phyloP scores from a whole-genome alignment of 1,140 invertebrate genomes.

The Zaprionus ornatus region DNA sequence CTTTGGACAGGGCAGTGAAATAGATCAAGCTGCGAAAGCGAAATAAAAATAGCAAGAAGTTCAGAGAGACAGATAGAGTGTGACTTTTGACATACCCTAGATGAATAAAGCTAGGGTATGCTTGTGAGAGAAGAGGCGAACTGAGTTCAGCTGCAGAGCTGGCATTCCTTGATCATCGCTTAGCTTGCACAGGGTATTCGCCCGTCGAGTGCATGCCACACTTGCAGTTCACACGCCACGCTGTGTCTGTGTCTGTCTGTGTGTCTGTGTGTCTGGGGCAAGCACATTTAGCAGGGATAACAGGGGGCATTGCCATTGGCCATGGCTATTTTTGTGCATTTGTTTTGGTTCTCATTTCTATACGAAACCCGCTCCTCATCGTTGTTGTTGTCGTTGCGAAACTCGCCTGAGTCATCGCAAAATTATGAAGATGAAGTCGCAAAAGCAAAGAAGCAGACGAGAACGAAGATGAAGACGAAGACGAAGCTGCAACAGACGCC shows the following conservation, averaged over 20 bases:
- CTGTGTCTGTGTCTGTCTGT: not conserved
- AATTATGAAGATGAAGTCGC: not conserved
- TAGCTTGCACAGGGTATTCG: not conserved
- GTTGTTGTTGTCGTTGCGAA: conserved; percentile 5
- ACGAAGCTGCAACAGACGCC: conserved; percentile 44
- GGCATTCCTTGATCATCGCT: not conserved
- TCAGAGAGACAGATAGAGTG: not conserved
- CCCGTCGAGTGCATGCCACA: not conserved
- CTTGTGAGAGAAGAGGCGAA: no score
- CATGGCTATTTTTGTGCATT: conserved; percentile 70
- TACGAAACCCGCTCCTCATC: conserved; percentile 17
- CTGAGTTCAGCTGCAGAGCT: no score
- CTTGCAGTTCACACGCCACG: not conserved
- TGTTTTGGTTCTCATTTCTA: conserved; percentile 75
- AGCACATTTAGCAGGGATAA: conserved; percentile 7
- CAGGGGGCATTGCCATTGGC: conserved; percentile 32
- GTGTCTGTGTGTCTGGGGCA: conserved; percentile 12
- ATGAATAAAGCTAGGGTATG: no score
- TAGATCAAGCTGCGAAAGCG: not conserved
- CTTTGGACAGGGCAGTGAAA: not conserved
- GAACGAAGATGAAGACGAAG: conserved; percentile 9
- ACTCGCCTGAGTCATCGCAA: conserved; percentile 56
- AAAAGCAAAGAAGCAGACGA: not conserved
- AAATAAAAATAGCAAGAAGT: not conserved
- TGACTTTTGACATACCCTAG: not conserved